Evolutionary conservation across 2,113 vertebrate species (phyloP).

Genomic region (Corythornis vintsioides): DNA sequence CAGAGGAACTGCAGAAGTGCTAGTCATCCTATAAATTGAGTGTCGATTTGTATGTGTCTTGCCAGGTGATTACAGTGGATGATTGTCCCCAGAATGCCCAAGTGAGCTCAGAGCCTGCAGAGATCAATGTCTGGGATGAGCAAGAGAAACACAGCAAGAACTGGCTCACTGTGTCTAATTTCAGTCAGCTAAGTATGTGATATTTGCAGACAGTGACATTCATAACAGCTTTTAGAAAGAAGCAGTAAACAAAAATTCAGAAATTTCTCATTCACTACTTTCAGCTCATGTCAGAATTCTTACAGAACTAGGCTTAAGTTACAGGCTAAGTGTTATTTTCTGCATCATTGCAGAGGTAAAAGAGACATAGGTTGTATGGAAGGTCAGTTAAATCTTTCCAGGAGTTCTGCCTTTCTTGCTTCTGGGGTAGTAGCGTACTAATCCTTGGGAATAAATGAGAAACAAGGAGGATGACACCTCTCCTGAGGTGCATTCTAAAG

Average conservation of each 20-base stretch:
- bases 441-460: not conserved
- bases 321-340: not conserved
- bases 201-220: not conserved
- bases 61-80: conserved; percentile 78
- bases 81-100: conserved; percentile 70
- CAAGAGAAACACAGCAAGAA: conserved; percentile 65
- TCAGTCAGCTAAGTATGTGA: conserved; percentile 87
- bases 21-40: not conserved
- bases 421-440: not conserved
- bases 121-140: conserved; percentile 46
- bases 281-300: not conserved
- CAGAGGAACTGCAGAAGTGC: not conserved
- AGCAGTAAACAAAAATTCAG: not conserved
- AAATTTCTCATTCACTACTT: not conserved
- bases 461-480: not conserved
- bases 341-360: not conserved
- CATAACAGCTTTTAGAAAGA: not conserved
- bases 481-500: not conserved
- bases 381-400: not conserved
- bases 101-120: conserved; percentile 68
- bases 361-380: not conserved
- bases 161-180: conserved; percentile 84
- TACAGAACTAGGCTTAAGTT: not conserved
- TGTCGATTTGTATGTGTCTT: conserved; percentile 6
- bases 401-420: not conserved